Evolutionary conservation across 2,797 vertebrate species (phyloP).

Genomic region (Crenuchus spilurus): DNA sequence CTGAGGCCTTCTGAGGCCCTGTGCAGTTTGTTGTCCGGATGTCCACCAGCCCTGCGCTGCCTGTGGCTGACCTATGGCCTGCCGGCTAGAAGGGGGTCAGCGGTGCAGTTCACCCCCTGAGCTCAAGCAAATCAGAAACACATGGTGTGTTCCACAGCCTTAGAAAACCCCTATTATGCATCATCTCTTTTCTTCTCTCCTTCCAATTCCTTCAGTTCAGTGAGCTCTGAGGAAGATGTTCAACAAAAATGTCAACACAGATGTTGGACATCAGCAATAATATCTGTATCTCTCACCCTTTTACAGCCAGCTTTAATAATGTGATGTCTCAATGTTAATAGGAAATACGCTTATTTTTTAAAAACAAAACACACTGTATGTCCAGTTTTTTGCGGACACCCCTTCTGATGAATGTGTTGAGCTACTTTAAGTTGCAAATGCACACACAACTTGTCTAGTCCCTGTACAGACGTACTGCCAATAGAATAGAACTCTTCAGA

Average conservation of each 20-base stretch:
- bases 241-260: no score
- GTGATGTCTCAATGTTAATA: no score
- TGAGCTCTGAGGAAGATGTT: background rate
- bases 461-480: no score
- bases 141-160: constrained; percentile 30
- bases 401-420: no score
- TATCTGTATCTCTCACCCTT: background rate
- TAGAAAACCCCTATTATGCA: background rate
- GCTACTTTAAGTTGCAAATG: no score
- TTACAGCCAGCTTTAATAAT: no score
- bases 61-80: constrained; percentile 45
- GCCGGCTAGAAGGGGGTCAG: constrained; percentile 18
- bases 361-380: no score
- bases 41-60: constrained; percentile 1
- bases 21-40: constrained; percentile 4
- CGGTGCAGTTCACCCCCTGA: constrained; percentile 23
- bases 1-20: background rate
- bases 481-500: no score
- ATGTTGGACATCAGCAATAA: no score
- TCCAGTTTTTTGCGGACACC: no score
- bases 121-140: constrained; percentile 51
- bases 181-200: background rate
- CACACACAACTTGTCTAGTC: no score
- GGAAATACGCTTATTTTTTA: no score
- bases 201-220: background rate